Evolutionary conservation across 35 echinoderm and acorn worm species (phyloP).

Genomic region (Ophiothrix spiculata): DNA sequence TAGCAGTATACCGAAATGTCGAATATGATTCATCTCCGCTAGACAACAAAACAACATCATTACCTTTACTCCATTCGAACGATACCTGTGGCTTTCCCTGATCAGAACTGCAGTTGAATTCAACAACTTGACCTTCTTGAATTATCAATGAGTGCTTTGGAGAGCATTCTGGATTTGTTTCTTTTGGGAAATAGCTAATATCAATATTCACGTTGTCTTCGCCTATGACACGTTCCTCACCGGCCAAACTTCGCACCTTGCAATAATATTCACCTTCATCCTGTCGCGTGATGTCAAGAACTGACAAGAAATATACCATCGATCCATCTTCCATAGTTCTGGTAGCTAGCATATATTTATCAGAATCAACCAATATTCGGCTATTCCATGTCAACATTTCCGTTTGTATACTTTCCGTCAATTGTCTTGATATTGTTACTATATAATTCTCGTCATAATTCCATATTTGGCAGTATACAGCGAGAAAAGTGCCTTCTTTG

Average conservation of each 20-base stretch:
- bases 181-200: background rate
- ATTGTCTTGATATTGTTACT: background rate
- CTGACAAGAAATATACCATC: background rate
- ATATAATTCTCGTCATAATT: background rate
- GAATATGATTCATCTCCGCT: no score
- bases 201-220: background rate
- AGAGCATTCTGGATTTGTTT: background rate
- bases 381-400: background rate
- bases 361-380: background rate
- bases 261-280: background rate
- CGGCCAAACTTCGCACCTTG: background rate
- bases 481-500: background rate
- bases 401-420: background rate
- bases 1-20: no score
- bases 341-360: background rate
- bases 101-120: background rate
- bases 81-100: background rate
- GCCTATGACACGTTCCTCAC: background rate
- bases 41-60: background rate
- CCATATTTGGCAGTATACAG: background rate
- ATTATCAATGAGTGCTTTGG: background rate
- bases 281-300: background rate
- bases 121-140: background rate
- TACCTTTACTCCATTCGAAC: background rate
- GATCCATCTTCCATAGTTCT: background rate